phyloP scores from a whole-genome alignment of 1,140 invertebrate species.

The Colletes gigas region DNA sequence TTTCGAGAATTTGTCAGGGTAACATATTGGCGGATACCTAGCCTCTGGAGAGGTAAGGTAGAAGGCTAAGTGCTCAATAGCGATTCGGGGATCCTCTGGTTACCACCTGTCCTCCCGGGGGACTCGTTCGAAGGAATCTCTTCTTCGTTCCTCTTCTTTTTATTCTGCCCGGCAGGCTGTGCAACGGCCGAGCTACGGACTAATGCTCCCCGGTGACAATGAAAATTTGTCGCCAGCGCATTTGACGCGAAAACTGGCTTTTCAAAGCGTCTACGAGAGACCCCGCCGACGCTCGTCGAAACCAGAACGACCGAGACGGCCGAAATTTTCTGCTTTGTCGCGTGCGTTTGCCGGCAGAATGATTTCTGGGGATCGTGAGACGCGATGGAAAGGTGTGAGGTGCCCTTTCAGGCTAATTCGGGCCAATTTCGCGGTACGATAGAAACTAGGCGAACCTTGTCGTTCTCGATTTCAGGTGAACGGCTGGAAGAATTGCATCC shows the following conservation, averaged over 20 bases:
- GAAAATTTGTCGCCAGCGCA: slow-evolving; percentile 78
- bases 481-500: not conserved
- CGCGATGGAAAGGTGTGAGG: not conserved
- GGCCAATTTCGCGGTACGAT: slow-evolving; percentile 20
- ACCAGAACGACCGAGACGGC: slow-evolving; percentile 17
- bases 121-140: slow-evolving; percentile 60
- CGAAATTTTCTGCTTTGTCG: slow-evolving; percentile 78
- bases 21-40: slow-evolving; percentile 41
- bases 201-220: slow-evolving; percentile 70
- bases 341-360: slow-evolving; percentile 39
- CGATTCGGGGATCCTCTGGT: slow-evolving; percentile 57
- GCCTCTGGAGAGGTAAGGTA: slow-evolving; percentile 23
- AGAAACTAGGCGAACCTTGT: not conserved
- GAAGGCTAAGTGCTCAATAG: slow-evolving; percentile 51
- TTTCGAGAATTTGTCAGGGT: slow-evolving; percentile 73
- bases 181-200: not conserved
- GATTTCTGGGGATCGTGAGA: slow-evolving; percentile 19
- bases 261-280: slow-evolving; percentile 12
- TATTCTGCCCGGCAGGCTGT: slow-evolving; percentile 30
- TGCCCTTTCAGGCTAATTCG: not conserved
- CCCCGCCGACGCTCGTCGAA: not conserved
- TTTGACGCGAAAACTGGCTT: slow-evolving; percentile 77
- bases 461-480: not conserved
- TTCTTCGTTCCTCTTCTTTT: slow-evolving; percentile 27
- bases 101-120: slow-evolving; percentile 73